A percentile compares a stretch with the other conserved stretches of the same genome.
phyloP scores from a whole-genome alignment of 2,888 invertebrate species.

The Sinodicranocentrus sp. region DNA sequence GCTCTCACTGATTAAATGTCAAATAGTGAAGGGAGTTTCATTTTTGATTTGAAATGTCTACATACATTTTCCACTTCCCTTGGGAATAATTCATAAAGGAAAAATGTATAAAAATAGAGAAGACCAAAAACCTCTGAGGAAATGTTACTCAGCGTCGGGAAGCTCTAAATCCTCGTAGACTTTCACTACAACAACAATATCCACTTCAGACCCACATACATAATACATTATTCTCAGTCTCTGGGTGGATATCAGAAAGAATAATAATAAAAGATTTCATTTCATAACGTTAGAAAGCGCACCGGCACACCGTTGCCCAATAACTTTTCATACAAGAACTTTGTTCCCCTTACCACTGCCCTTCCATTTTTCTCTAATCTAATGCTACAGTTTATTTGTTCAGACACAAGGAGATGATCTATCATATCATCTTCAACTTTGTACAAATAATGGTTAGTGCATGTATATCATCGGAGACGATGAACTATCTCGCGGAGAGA shows the following conservation, averaged over 20 bases:
- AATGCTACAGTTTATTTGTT: slow-evolving; percentile 36
- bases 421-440: slow-evolving; percentile 12
- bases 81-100: slow-evolving; percentile 31
- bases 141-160: too few species aligned
- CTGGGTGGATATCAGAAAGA: too few species aligned
- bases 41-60: slow-evolving; percentile 32
- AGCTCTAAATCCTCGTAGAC: too few species aligned
- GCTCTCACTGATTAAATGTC: slow-evolving; percentile 52
- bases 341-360: slow-evolving; percentile 11
- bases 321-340: too few species aligned
- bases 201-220: too few species aligned
- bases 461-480: neutral
- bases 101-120: too few species aligned
- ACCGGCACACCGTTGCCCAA: too few species aligned
- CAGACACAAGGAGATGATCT: neutral
- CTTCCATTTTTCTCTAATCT: slow-evolving; percentile 9
- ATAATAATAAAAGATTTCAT: too few species aligned
- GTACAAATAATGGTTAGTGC: neutral
- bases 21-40: slow-evolving; percentile 27
- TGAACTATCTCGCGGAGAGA: neutral
- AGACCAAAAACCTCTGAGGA: too few species aligned
- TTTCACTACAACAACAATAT: too few species aligned
- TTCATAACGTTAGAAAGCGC: too few species aligned
- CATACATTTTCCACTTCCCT: slow-evolving; percentile 35
- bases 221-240: too few species aligned